Evolutionary conservation across 2,113 vertebrate genomes (phyloP).

Genomic region (Eudyptes chrysolophus): DNA sequence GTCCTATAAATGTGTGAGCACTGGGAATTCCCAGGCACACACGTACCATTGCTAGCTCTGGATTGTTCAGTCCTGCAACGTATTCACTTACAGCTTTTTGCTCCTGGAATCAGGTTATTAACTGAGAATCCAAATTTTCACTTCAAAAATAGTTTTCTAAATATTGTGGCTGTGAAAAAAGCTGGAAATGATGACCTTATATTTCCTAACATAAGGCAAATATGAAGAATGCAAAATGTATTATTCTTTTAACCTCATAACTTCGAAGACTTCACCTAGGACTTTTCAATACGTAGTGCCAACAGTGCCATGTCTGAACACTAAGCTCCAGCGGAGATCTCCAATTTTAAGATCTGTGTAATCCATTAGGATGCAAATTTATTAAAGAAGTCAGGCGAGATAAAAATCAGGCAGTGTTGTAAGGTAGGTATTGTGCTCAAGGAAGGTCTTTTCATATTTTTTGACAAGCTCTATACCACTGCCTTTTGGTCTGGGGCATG

Average conservation of each 20-base stretch:
- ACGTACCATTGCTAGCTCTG: accelerated
- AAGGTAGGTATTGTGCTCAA: not conserved
- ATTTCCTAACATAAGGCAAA: not conserved
- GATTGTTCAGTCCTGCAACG: accelerated
- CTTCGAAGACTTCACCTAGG: not conserved
- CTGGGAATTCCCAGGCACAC: not conserved
- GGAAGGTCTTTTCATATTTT: not conserved
- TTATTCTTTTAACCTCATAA: not conserved
- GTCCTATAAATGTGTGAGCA: not conserved
- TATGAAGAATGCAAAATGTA: not conserved
- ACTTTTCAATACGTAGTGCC: not conserved
- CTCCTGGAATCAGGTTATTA: not conserved
- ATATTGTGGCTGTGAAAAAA: not conserved
- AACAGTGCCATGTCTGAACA: not conserved
- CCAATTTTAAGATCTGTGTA: not conserved
- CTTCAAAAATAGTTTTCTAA: not conserved
- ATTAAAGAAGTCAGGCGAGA: not conserved
- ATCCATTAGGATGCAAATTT: not conserved
- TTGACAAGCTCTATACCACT: not conserved
- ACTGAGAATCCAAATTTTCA: not conserved
- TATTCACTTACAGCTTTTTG: not conserved
- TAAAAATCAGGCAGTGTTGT: not conserved
- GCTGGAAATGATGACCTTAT: not conserved
- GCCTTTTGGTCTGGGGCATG: not conserved
- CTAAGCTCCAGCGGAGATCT: not conserved